These are phyloP conservation scores for Netelia fuscicornis DNA, from an alignment of 2,888 invertebrate species.

Conservation along the genomic window DNA sequence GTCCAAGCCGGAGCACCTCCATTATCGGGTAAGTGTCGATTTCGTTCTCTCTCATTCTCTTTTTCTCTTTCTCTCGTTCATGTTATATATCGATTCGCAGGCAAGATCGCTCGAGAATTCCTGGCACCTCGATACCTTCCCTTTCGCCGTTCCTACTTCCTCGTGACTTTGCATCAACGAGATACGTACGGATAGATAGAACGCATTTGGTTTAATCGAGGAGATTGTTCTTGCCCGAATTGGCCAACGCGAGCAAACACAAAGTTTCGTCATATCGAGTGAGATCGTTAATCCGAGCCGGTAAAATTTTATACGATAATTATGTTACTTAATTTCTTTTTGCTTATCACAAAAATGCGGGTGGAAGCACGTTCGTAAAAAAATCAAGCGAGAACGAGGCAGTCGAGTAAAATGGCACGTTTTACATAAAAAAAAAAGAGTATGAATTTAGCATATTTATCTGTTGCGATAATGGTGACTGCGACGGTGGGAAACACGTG, in stretches of 20 bases:
- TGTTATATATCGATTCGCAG: background rate
- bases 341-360: no score
- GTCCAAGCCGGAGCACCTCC: conserved; percentile 57
- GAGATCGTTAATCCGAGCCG: no score
- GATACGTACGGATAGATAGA: background rate
- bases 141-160: background rate
- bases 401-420: no score
- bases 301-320: no score
- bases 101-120: conserved; percentile 20
- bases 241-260: no score
- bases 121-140: background rate
- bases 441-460: background rate
- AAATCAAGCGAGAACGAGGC: no score
- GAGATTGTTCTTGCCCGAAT: no score
- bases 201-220: no score
- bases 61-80: background rate
- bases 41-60: conserved; percentile 49
- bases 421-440: no score
- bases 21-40: conserved; percentile 72
- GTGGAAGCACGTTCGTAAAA: no score
- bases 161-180: background rate
- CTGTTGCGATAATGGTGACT: background rate
- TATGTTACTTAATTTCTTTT: no score
- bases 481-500: background rate
- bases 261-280: no score